Base-by-base conservation (phyloP, 37 sponge, comb jelly and placozoan species). In the Agelas oroides region DNA sequence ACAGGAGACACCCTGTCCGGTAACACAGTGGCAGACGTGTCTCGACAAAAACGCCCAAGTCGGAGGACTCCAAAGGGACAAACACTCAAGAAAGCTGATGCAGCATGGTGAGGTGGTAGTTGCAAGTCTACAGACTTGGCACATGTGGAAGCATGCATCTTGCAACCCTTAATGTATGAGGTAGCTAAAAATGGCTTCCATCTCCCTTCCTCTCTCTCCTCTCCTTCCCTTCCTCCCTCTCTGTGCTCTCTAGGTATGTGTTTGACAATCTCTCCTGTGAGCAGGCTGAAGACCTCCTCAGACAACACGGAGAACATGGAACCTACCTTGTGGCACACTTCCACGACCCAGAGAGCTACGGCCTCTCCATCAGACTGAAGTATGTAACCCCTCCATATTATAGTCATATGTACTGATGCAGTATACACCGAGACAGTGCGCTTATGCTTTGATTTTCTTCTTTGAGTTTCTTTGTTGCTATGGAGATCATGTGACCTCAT, bases 191-290 rank as follows among this genome's bases (percentile, higher is more conserved):
- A n/a, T n/a, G n/a, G n/a, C n/a, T n/a, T n/a, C n/a, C n/a, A n/a
- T n/a, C n/a, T n/a, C n/a, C n/a, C n/a, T n/a, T n/a, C n/a, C n/a
- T n/a, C n/a, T n/a, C n/a, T n/a, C n/a, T n/a, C n/a, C n/a, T n/a
- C n/a, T n/a, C n/a, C n/a, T n/a, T n/a, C n/a, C n/a, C n/a, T n/a
- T n/a, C n/a, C n/a, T n/a, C n/a, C n/a, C n/a, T n/a, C n/a, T n/a
- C n/a, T n/a, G n/a, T n/a, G n/a, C n/a, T 58, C 17, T 55, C 19
- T 38, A 90, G 90, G 85, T 90, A 84, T 71, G 79, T 90, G 39
- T 90, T 90, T 84, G 90, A 90, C 56, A 71, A 84, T 59, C 55
- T 90, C 65, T 84, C 90, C 36, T 71, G 55, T 38, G 73, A 78
- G 18, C 90, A 90, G 31, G 85, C 90, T 2, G 90, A 90, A 67